Conservation (phyloP, 2,113 vertebrate genomes). For the Macrotis lagotis region DNA sequence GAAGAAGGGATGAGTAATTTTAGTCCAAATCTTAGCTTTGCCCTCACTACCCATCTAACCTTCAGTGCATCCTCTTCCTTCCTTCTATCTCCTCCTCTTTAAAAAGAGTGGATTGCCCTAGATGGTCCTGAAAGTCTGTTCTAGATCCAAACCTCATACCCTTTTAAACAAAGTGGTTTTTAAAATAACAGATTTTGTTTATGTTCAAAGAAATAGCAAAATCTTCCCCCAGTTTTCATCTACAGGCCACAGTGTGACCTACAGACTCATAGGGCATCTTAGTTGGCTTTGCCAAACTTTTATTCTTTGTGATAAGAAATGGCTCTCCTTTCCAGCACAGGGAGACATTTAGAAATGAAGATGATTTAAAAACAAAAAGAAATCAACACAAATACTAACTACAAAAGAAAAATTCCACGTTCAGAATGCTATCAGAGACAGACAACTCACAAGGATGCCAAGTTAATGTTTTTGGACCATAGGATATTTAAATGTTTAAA, state of each 20-base stretch:
- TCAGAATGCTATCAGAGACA: conserved; percentile 23
- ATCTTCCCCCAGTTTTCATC: background rate
- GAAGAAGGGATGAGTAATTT: background rate
- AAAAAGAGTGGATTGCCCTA: background rate
- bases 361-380: background rate
- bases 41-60: background rate
- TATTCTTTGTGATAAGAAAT: background rate
- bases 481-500: conserved; percentile 43
- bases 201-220: background rate
- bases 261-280: background rate
- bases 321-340: background rate
- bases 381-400: background rate
- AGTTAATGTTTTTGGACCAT: background rate
- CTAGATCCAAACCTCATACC: background rate
- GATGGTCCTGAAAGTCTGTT: background rate
- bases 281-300: background rate
- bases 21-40: background rate
- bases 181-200: background rate
- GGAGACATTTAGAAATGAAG: background rate
- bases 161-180: background rate
- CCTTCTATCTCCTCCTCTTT: background rate
- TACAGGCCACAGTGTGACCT: background rate
- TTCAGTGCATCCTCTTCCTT: background rate
- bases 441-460: background rate
- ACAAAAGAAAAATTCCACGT: background rate